These are phyloP conservation scores for Siderastrea siderea DNA, from an alignment of 92 coral and sea anemone species.

Conservation along the genomic window DNA sequence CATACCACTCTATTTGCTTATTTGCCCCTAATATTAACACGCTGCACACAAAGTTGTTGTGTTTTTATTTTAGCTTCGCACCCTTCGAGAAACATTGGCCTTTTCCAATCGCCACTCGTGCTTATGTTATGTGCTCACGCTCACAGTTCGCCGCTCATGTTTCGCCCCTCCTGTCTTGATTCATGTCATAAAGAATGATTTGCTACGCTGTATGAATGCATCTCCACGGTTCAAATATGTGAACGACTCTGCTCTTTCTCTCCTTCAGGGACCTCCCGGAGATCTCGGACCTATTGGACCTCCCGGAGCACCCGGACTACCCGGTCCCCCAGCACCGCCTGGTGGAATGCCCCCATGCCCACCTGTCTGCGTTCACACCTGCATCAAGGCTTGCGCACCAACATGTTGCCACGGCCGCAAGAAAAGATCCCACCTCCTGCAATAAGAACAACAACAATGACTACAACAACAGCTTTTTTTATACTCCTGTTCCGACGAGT, in stretches of 20 bases:
- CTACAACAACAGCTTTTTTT: constrained; percentile 60
- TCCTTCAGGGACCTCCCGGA: constrained; percentile 93
- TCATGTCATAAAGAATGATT: neutral
- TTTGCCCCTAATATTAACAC: neutral
- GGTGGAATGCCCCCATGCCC: constrained; percentile 99
- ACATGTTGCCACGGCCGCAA: constrained; percentile 93
- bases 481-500: constrained; percentile 73
- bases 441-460: constrained; percentile 37
- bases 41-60: neutral
- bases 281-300: constrained; percentile 98
- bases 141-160: neutral
- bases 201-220: neutral
- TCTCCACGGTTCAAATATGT: neutral
- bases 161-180: neutral
- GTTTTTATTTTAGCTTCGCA: neutral
- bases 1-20: neutral
- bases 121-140: neutral
- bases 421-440: constrained; percentile 83
- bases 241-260: neutral
- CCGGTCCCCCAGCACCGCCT: constrained; percentile 99
- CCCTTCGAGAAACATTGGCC: neutral
- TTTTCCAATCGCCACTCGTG: neutral
- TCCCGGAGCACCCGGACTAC: constrained; percentile 91
- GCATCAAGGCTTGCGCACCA: constrained; percentile 98
- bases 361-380: constrained; percentile 99